phyloP scores from a whole-genome alignment of 2,113 vertebrate species.

The Ophiodon elongatus region DNA sequence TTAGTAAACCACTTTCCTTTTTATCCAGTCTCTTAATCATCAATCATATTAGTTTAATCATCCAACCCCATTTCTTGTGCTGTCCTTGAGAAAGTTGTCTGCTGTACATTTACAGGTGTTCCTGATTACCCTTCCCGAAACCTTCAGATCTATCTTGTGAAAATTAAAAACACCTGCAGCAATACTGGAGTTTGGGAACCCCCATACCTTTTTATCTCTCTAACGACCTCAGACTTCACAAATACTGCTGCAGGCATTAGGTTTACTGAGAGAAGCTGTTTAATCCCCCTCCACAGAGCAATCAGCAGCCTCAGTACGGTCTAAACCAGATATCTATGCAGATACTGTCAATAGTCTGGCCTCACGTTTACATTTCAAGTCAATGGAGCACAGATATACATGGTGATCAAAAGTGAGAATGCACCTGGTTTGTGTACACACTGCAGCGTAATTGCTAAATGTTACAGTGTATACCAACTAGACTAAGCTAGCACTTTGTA shows the following conservation, averaged over 20 bases:
- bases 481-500: slow-evolving; percentile 26
- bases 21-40: background rate
- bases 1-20: background rate
- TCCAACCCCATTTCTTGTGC: background rate
- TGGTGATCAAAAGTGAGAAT: slow-evolving; percentile 4
- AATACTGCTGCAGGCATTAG: slow-evolving; percentile 61
- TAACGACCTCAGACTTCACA: slow-evolving; percentile 52
- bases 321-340: slow-evolving; percentile 48
- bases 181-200: slow-evolving; percentile 36
- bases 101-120: slow-evolving; percentile 30
- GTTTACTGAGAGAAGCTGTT: slow-evolving; percentile 63
- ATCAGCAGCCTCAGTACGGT: slow-evolving; percentile 29
- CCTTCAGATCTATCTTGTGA: slow-evolving; percentile 5
- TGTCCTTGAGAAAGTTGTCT: slow-evolving; percentile 3
- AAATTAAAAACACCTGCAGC: slow-evolving; percentile 23
- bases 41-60: slow-evolving; percentile 3
- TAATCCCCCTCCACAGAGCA: slow-evolving; percentile 55
- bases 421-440: background rate
- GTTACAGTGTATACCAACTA: background rate
- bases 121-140: slow-evolving; percentile 28
- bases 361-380: slow-evolving; percentile 36
- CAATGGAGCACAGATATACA: slow-evolving; percentile 11
- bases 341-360: slow-evolving; percentile 35
- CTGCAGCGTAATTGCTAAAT: background rate
- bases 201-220: slow-evolving; percentile 52